Base-by-base conservation (phyloP, 2,797 vertebrate genomes). In the Etheostoma nigrum region DNA sequence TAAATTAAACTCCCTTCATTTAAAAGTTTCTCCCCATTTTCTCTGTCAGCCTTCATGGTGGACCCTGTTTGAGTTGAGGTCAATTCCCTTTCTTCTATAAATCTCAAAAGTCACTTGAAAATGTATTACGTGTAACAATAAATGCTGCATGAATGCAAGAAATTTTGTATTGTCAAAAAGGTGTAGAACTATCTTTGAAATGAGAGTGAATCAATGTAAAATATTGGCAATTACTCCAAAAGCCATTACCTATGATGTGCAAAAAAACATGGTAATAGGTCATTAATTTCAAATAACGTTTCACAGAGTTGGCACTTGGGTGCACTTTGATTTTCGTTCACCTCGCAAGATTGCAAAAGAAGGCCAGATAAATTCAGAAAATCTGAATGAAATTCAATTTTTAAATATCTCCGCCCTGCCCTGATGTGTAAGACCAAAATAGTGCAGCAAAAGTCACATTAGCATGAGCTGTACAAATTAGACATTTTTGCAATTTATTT, bases 1-100 rank as follows among this genome's bases (percentile, higher is more conserved):
- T 65, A 68, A 90, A 79, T 82, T 69, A 68, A 78, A 66, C 77
- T 84, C 70, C 78, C 82, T 88, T 90, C 71, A 80, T 84, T 78
- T 66, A 58, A 80, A 62, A 66, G 67, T 68, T 84, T 21, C 69
- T 84, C 62, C 57, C 68, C 18, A 1, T 27, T 59, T 30, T 30
- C 27, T 66, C 36, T 14, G 58, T 81, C 74, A 65, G 64, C 54
- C 68, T 83, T 90, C 85, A 91, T 79, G 89, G 85, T 88, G 76
- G 69, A 92, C 82, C 90, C 85, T 15, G 47, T 78, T 71, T 78
- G 78, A 76, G 74, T 74, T 65, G 0, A 64, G 83, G 80, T 86
- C 72, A 76, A 55, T 78, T 84, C 64, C 54, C 51, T 60, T 69
- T 33, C 53, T 61, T 70, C 36, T 25, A 49, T 57, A n/a, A 79